phyloP scores from a whole-genome alignment of 2,888 invertebrate genomes.

The Netelia fuscicornis region DNA sequence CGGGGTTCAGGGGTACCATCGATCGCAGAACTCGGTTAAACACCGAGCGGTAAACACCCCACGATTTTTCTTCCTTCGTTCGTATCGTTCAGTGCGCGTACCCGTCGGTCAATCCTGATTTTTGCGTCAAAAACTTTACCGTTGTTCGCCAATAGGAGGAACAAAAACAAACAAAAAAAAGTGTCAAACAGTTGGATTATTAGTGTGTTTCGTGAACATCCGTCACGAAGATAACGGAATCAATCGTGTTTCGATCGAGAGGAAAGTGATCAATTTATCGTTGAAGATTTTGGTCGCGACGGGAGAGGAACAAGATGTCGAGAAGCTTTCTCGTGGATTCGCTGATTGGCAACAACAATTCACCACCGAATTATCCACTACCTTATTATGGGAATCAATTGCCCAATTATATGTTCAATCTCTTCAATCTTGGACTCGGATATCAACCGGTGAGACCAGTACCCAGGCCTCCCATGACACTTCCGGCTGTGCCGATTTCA shows the following conservation, averaged over 20 bases:
- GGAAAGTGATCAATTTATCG: conserved; percentile 22
- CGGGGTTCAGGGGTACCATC: conserved; percentile 65
- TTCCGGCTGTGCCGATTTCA: conserved; percentile 74
- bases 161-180: not conserved
- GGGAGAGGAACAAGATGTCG: conserved; percentile 87
- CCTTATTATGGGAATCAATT: conserved; percentile 83
- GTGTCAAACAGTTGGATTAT: not conserved
- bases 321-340: conserved; percentile 94
- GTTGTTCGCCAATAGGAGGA: conserved; percentile 56
- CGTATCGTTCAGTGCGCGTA: not conserved
- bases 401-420: conserved; percentile 84
- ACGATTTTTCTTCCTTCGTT: conserved; percentile 13
- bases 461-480: conserved; percentile 77
- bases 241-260: conserved; percentile 19
- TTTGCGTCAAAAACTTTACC: conserved; percentile 20
- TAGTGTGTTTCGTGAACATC: not conserved
- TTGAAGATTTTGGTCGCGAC: not conserved
- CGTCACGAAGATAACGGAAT: conserved; percentile 26
- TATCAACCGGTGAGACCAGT: conserved; percentile 82
- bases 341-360: conserved; percentile 88
- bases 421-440: conserved; percentile 82
- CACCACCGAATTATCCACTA: conserved; percentile 85
- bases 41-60: conserved; percentile 70
- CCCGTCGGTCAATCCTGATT: not conserved
- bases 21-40: conserved; percentile 76